These are phyloP conservation scores for Coremacera marginata DNA, from an alignment of 2,888 invertebrate species.

Conservation along the genomic window DNA sequence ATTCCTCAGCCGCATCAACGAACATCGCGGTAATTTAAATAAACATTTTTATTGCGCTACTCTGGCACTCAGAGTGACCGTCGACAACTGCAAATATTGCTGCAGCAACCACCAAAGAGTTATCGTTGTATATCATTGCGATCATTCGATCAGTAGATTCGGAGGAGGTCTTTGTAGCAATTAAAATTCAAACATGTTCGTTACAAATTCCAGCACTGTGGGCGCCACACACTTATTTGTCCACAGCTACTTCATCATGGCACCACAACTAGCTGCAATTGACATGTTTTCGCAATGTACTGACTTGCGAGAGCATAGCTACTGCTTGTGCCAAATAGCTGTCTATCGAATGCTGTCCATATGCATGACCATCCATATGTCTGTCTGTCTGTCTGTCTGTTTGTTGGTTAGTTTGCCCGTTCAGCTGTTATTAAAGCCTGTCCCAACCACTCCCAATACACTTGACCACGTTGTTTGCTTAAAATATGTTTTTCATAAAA, in stretches of 20 bases:
- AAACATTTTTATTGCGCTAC: too few species aligned
- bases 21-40: too few species aligned
- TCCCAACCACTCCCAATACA: conserved; percentile 11
- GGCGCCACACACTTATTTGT: conserved; percentile 13
- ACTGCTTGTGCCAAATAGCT: background rate
- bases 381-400: background rate
- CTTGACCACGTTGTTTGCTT: conserved; percentile 30
- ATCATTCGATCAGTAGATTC: too few species aligned
- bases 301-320: background rate
- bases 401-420: background rate
- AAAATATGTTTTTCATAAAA: conserved; percentile 35
- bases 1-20: background rate
- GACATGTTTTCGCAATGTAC: conserved; percentile 14
- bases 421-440: conserved; percentile 9
- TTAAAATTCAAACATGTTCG: conserved; percentile 21
- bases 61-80: too few species aligned
- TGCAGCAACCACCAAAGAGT: background rate
- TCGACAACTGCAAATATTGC: too few species aligned
- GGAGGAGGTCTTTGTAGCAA: conserved; percentile 9
- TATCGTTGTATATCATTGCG: background rate
- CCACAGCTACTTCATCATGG: conserved; percentile 6
- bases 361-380: background rate
- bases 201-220: conserved; percentile 3
- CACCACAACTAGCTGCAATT: conserved; percentile 8
- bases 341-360: background rate